phyloP scores from a whole-genome alignment of 2,113 vertebrate species.

The Catharus fuscescens region DNA sequence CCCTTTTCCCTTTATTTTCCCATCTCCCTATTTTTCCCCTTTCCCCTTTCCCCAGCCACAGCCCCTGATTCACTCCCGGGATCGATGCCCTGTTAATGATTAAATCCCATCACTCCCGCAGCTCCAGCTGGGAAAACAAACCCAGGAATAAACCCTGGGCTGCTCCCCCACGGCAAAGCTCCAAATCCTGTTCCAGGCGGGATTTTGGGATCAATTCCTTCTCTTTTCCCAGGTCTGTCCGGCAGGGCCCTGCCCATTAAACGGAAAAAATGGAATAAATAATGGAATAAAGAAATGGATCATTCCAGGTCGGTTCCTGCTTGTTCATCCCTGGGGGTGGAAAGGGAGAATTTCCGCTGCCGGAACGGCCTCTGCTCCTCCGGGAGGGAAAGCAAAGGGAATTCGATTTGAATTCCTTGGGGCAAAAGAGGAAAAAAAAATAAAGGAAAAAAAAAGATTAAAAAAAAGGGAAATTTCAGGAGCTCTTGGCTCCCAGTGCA shows the following conservation, averaged over 20 bases:
- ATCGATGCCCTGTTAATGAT: not conserved
- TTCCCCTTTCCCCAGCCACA: too few relatives aligned
- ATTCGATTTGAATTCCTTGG: not conserved
- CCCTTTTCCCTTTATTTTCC: too few relatives aligned
- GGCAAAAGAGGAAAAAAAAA: not conserved
- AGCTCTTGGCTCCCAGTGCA: accelerated
- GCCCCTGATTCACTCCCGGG: not conserved
- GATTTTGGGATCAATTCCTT: not conserved
- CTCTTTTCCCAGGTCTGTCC: not conserved
- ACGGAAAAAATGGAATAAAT: not conserved
- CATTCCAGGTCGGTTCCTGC: not conserved
- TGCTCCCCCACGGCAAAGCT: not conserved
- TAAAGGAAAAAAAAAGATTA: not conserved
- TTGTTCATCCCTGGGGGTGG: not conserved
- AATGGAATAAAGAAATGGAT: not conserved
- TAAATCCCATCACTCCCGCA: not conserved
- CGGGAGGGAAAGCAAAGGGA: too few relatives aligned
- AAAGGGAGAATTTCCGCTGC: not conserved
- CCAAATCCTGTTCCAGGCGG: not conserved
- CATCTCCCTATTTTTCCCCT: too few relatives aligned
- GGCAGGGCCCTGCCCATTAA: not conserved
- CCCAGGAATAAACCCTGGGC: not conserved
- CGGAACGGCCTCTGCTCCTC: not conserved
- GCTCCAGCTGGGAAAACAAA: not conserved
- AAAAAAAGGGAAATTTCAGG: too few relatives aligned